Percentiles rank a stretch among this genome's conserved stretches.
Conservation (phyloP, 2,797 vertebrate genomes). For the Chloroceryle amazona region DNA sequence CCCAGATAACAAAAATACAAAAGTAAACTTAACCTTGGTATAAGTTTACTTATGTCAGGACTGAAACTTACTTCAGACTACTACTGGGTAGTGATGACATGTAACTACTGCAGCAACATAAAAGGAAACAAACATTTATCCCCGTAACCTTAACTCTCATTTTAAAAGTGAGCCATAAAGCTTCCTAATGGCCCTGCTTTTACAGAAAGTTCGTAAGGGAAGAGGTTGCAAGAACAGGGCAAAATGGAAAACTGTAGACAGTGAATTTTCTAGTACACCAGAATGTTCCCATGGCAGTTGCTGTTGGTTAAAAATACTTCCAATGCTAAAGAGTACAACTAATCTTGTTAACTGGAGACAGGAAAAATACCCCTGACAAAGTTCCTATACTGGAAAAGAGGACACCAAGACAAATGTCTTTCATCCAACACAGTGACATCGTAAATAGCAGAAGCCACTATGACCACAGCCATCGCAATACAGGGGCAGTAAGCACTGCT, state of each 20-base stretch:
- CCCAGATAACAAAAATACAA: background rate
- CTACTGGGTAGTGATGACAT: background rate
- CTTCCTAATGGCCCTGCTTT: background rate
- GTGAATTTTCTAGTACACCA: constrained; percentile 17
- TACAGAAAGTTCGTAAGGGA: background rate
- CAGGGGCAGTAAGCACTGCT: background rate
- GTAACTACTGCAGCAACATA: background rate
- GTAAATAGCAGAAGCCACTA: background rate
- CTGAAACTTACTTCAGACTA: background rate
- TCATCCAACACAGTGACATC: accelerated
- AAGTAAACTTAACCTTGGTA: background rate
- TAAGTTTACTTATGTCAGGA: constrained; percentile 7
- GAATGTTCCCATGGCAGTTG: constrained; percentile 68
- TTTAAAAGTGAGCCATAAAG: background rate
- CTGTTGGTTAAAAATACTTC: constrained; percentile 79
- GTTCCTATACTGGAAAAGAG: background rate
- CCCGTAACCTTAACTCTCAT: no score
- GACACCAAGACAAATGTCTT: background rate
- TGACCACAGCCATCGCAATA: background rate
- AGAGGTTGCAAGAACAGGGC: background rate
- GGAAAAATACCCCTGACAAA: constrained; percentile 49
- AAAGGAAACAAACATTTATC: background rate
- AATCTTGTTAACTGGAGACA: constrained; percentile 54
- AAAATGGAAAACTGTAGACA: background rate
- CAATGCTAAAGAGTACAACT: constrained; percentile 56